Conservation (phyloP, 2,888 invertebrate species). For the Toxonevra muliebris region DNA sequence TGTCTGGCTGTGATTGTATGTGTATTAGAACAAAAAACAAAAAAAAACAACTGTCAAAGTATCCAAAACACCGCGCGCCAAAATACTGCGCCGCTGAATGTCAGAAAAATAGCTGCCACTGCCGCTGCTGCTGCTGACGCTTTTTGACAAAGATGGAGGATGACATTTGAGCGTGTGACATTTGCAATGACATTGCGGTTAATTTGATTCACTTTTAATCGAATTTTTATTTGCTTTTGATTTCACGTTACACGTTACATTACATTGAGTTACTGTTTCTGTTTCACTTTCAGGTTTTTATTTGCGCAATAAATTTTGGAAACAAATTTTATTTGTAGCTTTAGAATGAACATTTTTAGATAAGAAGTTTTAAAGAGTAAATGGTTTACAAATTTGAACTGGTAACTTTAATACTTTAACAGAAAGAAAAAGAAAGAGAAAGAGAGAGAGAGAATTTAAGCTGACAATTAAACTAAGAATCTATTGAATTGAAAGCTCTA, state of each 20-base stretch:
- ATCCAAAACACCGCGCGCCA: neutral
- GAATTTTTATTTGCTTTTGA: slow-evolving; percentile 31
- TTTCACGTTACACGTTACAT: neutral
- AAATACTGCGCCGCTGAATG: neutral
- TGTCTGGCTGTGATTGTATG: neutral
- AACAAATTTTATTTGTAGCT: too few species aligned
- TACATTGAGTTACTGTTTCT: too few species aligned
- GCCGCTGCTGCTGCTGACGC: neutral
- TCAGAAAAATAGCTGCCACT: neutral
- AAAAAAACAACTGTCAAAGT: neutral
- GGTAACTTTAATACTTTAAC: too few species aligned
- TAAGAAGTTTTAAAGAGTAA: too few species aligned
- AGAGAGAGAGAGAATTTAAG: too few species aligned
- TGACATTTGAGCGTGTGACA: slow-evolving; percentile 15
- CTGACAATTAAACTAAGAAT: too few species aligned
- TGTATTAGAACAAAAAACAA: neutral
- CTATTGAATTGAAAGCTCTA: too few species aligned
- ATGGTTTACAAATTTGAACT: too few species aligned
- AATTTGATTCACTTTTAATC: slow-evolving; percentile 31
- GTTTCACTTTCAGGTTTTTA: too few species aligned
- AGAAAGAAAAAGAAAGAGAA: too few species aligned
- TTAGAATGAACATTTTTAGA: too few species aligned
- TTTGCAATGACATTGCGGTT: slow-evolving; percentile 19
- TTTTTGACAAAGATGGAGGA: slow-evolving; percentile 3
- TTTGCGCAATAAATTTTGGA: too few species aligned